A percentile compares a stretch with the other conserved stretches of the same genome.
phyloP scores from a whole-genome alignment of 2,888 invertebrate species.

The Chrysolina oricalcia region DNA sequence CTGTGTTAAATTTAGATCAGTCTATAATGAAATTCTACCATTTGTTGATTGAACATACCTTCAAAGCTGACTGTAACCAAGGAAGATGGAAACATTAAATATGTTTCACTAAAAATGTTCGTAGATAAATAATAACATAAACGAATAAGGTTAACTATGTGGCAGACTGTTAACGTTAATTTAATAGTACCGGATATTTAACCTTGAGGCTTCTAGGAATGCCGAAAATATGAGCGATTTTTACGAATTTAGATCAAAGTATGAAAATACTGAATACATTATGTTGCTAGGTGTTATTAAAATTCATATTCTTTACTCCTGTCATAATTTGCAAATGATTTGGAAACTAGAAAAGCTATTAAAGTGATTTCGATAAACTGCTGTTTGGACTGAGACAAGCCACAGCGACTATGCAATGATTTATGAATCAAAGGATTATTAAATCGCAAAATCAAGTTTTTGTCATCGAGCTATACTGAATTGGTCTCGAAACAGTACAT shows the following conservation, averaged over 20 bases:
- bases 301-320: too few species aligned
- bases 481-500: not conserved
- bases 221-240: too few species aligned
- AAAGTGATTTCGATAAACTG: too few species aligned
- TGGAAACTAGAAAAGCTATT: too few species aligned
- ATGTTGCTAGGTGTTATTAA: too few species aligned
- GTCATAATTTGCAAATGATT: too few species aligned
- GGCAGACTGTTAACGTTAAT: not conserved
- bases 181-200: not conserved
- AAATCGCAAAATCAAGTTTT: too few species aligned
- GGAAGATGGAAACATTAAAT: not conserved
- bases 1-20: not conserved
- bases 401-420: not conserved
- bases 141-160: not conserved
- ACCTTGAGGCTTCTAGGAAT: not conserved
- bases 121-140: not conserved
- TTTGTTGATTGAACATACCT: not conserved
- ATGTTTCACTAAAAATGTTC: not conserved
- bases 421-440: not conserved
- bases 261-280: too few species aligned
- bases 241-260: too few species aligned
- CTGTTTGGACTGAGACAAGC: not conserved
- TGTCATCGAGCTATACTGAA: not conserved
- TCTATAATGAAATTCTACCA: not conserved
- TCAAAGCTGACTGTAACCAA: not conserved